These are phyloP conservation scores for Gephyroberyx darwinii DNA, from an alignment of 2,797 vertebrate genomes.

Conservation along the genomic window DNA sequence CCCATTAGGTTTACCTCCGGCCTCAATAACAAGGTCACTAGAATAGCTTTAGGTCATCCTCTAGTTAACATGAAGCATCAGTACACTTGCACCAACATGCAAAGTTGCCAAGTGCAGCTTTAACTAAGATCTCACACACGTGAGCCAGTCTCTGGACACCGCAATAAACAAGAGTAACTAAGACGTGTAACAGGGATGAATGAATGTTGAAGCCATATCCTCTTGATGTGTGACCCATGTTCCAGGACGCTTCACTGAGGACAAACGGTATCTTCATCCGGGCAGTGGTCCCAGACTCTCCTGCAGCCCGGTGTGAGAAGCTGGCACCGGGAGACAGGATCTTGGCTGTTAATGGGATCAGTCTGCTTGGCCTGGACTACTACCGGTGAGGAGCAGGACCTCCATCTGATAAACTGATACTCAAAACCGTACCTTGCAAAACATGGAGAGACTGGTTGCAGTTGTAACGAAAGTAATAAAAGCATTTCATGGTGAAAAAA, in stretches of 20 bases:
- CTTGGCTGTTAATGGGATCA: slow-evolving; percentile 83
- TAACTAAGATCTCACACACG: no score
- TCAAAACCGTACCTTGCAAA: neutral
- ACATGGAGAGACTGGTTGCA: neutral
- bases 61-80: no score
- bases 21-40: no score
- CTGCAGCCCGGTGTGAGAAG: slow-evolving; percentile 75
- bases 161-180: no score
- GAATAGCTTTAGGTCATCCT: no score
- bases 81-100: no score
- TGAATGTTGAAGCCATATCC: neutral
- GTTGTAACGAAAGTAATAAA: neutral
- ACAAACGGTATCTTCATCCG: slow-evolving; percentile 81
- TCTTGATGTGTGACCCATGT: slow-evolving; percentile 9
- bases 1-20: no score
- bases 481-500: neutral
- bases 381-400: slow-evolving; percentile 61
- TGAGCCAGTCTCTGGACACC: no score
- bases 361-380: slow-evolving; percentile 79
- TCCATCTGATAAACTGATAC: neutral
- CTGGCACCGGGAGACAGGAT: slow-evolving; percentile 81
- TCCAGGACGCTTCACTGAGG: slow-evolving; percentile 72
- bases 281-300: slow-evolving; percentile 79
- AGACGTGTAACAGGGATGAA: no score
- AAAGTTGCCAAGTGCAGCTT: no score